These are phyloP conservation scores for Sebastes melanostomus DNA, from an alignment of 2,797 vertebrate species.

Conservation along the genomic window DNA sequence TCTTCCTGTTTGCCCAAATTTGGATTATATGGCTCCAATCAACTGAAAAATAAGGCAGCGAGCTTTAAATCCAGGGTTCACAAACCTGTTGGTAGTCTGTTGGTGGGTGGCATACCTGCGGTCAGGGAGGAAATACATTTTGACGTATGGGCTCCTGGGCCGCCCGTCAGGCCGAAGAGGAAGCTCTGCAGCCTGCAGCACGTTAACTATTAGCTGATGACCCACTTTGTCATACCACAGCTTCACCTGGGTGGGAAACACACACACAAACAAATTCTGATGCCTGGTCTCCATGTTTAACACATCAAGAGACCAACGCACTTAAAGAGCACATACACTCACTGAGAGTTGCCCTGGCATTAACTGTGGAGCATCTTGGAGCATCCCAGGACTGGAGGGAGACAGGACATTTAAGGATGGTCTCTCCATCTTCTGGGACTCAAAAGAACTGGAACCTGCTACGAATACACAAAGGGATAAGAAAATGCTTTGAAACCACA, in stretches of 20 bases:
- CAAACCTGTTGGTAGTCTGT: neutral
- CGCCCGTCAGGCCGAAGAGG: conserved; percentile 90
- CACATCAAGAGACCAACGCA: neutral
- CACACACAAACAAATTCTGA: conserved; percentile 18
- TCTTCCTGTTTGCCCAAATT: neutral
- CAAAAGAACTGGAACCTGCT: conserved; percentile 98
- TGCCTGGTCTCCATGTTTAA: neutral
- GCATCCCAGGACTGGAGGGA: conserved; percentile 94
- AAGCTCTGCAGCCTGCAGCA: conserved; percentile 93
- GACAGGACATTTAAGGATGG: conserved; percentile 97
- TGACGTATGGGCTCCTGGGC: conserved; percentile 97
- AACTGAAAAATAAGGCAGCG: neutral
- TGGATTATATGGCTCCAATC: neutral
- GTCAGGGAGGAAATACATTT: conserved; percentile 99
- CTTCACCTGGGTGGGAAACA: conserved; percentile 86
- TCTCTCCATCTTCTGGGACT: conserved; percentile 99
- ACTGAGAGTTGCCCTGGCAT: conserved; percentile 96
- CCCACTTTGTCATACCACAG: conserved; percentile 98
- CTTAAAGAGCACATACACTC: conserved; percentile 51
- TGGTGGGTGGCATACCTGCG: conserved; percentile 87
- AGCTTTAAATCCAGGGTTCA: neutral
- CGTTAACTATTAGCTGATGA: conserved; percentile 96
- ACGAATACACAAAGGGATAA: conserved; percentile 7
- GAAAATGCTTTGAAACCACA: neutral
- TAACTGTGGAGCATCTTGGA: conserved; percentile 92